Evolutionary conservation across 2,888 invertebrate genomes (phyloP).

Genomic region (Drosophila ustulata): DNA sequence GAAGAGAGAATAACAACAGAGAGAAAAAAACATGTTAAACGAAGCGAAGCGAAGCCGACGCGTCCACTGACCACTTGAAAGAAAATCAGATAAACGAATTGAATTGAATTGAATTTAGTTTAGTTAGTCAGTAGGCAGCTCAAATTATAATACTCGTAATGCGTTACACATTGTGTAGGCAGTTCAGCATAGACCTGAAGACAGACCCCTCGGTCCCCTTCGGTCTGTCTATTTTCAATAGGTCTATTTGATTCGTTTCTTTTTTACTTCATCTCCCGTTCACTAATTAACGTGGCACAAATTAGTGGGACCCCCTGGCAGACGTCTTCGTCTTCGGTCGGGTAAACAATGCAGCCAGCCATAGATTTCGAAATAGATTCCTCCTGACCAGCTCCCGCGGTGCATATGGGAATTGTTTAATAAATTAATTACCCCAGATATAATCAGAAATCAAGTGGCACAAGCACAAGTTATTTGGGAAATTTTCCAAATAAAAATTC

Average conservation of each 20-base stretch:
- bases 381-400: slow-evolving; percentile 31
- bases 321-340: slow-evolving; percentile 12
- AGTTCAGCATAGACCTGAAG: slow-evolving; percentile 22
- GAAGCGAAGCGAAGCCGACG: slow-evolving; percentile 23
- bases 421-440: slow-evolving; percentile 67
- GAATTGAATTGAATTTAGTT: slow-evolving; percentile 54
- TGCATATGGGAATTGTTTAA: slow-evolving; percentile 59
- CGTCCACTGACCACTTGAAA: slow-evolving; percentile 59
- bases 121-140: slow-evolving; percentile 50
- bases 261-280: slow-evolving; percentile 2
- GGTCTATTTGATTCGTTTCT: slow-evolving; percentile 26
- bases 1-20: slow-evolving; percentile 3
- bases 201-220: slow-evolving; percentile 3
- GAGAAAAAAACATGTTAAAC: slow-evolving; percentile 22
- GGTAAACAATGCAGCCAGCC: slow-evolving; percentile 28
- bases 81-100: slow-evolving; percentile 72
- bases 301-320: slow-evolving; percentile 41
- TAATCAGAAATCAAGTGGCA: slow-evolving; percentile 55
- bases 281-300: slow-evolving; percentile 61
- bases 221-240: slow-evolving; percentile 16
- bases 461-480: slow-evolving; percentile 25
- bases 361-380: slow-evolving; percentile 42
- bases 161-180: slow-evolving; percentile 70
- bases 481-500: slow-evolving; percentile 13
- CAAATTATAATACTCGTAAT: slow-evolving; percentile 55